Evolutionary conservation across 2,888 invertebrate species (phyloP), one percentile per base, ranked within the genome.

Genomic region (Blera fallax): DNA sequence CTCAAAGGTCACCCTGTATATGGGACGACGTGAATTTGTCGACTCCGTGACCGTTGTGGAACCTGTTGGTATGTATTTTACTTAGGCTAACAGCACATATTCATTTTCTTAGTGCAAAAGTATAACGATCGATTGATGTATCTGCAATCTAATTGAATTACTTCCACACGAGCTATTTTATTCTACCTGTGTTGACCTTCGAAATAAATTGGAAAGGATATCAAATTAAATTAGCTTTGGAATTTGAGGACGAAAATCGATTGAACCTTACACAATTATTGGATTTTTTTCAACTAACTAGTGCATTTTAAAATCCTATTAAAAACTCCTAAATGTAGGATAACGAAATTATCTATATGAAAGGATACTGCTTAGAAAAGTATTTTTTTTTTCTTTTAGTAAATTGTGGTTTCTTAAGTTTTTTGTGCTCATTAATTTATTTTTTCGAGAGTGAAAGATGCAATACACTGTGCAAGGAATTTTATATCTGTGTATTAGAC

Each of bases 31-130:
- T 88, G 97, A 98, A 91, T 97, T 96, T 92, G 95, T 98, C 81
- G 97, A 97, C 91, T 96, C 97, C 90, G 95, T 97, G 88, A 95
- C 96, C 0, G 95, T 95, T 80, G 96, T 97, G 78, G 98, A 98
- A 91, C 96, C 97, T 0, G 95, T 98, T 89, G 97, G 97, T 96
- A 91, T 91, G 94, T 91, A 62, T 18, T 34, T 37, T 24, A 16
- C 4, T 1, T 18, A 21, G n/a, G n/a, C n/a, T n/a, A 24, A 24
- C 4, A 24, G 8, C 1, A 70, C 54, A 29, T 43, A 10, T 34
- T 34, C 29, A 3, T 40, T 16, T 40, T 62, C 27, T 54, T 11
- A 16, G 16, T 69, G 27, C 5, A 52, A 67, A 40, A 52, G 52
- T 16, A 21, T 29, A 18, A 34, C 11, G 16, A 48, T 37, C 32